Conservation (phyloP, 2,888 invertebrate genomes). For the Schizaphis graminum region DNA sequence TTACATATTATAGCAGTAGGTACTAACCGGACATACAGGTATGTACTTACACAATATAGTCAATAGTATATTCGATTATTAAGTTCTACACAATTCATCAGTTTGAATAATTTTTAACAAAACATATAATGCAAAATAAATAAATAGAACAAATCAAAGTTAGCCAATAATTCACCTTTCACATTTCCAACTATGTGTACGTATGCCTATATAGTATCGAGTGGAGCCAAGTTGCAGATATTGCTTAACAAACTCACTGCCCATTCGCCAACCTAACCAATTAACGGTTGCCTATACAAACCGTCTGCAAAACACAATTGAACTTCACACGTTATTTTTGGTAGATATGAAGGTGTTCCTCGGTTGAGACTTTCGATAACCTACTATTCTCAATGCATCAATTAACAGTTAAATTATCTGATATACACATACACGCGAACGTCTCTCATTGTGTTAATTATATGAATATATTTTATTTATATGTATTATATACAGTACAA, state of each 20-base stretch:
- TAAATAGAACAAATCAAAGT: conserved; percentile 50
- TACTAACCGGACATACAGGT: neutral
- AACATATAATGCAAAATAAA: conserved; percentile 6
- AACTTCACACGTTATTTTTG: neutral
- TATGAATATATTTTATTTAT: neutral
- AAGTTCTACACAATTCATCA: neutral
- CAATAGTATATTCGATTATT: neutral
- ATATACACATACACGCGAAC: neutral
- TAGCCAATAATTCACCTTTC: conserved; percentile 53
- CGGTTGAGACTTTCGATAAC: neutral
- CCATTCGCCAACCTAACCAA: neutral
- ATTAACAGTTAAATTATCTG: neutral
- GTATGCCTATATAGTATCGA: neutral
- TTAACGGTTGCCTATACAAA: neutral
- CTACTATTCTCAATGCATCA: conserved; percentile 5
- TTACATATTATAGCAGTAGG: neutral
- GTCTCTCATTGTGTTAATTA: neutral
- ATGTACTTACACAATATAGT: neutral
- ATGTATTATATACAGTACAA: neutral
- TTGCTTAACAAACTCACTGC: conserved; percentile 31
- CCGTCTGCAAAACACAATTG: conserved; percentile 5
- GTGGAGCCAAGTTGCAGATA: neutral
- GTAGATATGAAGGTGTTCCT: neutral
- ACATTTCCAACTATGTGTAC: conserved; percentile 29
- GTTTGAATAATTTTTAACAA: neutral